Base-by-base conservation (phyloP, 2,888 invertebrate species). In the Lithophane leautieri region DNA sequence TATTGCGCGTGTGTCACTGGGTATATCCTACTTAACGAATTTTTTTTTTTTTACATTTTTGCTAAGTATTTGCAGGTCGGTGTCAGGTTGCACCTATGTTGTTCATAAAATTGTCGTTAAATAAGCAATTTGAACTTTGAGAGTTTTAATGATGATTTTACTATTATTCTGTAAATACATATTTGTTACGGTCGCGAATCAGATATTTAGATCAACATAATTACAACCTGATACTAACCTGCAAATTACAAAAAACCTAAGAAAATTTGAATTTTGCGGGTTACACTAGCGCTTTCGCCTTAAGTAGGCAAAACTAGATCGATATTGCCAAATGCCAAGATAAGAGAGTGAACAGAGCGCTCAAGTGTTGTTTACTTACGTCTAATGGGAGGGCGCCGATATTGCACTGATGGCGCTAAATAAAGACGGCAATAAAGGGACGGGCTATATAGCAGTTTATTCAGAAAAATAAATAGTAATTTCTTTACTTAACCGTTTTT, bases 361-460 rank as follows among this genome's bases (percentile, higher is more conserved):
- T 91, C 87, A 88, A 92, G 91, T 89, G 89, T 88, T 93, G 91
- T 93, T 92, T 93, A 89, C 91, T 80, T 83, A 86, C 84, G 86
- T 83, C 89, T 86, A 89, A 90, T 89, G 88, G 87, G 77, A 86
- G 91, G 92, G 92, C 89, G 85, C 79, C 79, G 82, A 90, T 91
- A 91, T 91, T 92, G 88, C 86, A 80, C 78, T 82, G 81, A 70
- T 68, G 72, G 25, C 63, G 70, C 42, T 58, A 44, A 80, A 47
- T 80, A 40, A 44, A 44, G 42, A 34, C 34, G 69, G 28, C 66
- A 28, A 67, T 61, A 71, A 47, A 71, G 28, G 25, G 66, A 52
- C 28, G 28, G 63, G 52, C 34, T 68, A 67, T 62, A 74, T n/a
- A 54, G 47, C 44, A 54, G 22, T 68, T 70, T 28, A 34, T 42